Percentiles rank a stretch among this genome's conserved stretches.
Evolutionary conservation across 2,113 vertebrate species (phyloP).

Genomic region (Myocastor coypus): DNA sequence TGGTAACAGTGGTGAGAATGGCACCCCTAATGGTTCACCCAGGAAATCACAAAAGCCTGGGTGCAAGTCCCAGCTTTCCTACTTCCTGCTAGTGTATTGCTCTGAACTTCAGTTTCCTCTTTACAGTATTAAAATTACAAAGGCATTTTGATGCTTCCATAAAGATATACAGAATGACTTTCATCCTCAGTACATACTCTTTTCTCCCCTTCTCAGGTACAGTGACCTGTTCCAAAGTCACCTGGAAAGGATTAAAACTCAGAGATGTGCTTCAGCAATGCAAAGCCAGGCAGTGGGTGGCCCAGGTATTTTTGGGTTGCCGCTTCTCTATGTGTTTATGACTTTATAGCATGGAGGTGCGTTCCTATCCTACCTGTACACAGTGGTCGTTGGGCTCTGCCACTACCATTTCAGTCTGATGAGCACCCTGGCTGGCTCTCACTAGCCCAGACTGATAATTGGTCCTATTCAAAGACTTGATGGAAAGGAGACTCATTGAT

Average conservation of each 20-base stretch:
- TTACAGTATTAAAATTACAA: not conserved
- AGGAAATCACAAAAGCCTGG: not conserved
- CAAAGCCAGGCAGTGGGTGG: constrained; percentile 52
- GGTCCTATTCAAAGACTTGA: constrained; percentile 12
- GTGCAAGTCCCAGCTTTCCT: not conserved
- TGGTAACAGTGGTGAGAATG: not conserved
- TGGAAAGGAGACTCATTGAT: constrained; percentile 40
- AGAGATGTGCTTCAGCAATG: not conserved
- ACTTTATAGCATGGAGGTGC: not conserved
- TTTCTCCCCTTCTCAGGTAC: not conserved
- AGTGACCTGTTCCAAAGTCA: constrained; percentile 34
- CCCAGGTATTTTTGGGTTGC: constrained; percentile 48
- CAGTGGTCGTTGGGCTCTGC: not conserved
- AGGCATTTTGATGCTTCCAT: not conserved
- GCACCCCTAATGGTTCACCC: not conserved
- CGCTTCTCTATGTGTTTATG: not conserved
- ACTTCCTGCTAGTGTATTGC: not conserved
- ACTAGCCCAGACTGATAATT: not conserved
- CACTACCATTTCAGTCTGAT: not conserved
- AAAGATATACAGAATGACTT: not conserved
- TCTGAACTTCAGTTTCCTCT: constrained; percentile 20
- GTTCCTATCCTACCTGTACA: not conserved
- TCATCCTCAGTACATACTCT: not conserved
- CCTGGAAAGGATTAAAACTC: constrained; percentile 46
- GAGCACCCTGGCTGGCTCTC: not conserved